Evolutionary conservation across 2,888 invertebrate genomes (phyloP), one percentile per base, ranked within the genome.

Genomic region (Agonum fuliginosum): DNA sequence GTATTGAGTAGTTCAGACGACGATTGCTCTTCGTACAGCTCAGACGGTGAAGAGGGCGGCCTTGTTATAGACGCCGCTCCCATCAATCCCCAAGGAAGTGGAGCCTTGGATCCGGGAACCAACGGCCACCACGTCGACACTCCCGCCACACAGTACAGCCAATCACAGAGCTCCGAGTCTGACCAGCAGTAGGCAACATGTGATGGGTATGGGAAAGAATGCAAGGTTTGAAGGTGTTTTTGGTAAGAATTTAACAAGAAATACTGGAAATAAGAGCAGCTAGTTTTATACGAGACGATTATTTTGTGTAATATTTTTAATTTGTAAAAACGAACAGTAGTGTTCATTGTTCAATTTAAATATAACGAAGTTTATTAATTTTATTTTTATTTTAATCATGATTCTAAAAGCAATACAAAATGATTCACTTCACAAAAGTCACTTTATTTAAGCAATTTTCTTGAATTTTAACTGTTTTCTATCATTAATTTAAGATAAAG

Each of bases 1-100:
- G 88, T 91, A 3, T 86, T 91, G 6, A 91, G 91, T 2, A 91
- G 91, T 79, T 91, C 91, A 1, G 91, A 91, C 69, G 91, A 91
- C 78, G 91, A 90, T 2, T 89, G 89, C 22, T 91, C 91, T 19
- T 90, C 88, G 0, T 90, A 90, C 43, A 89, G 88, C 43, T 91
- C 90, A 0, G 91, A 88, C 78, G 87, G 87, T 0, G 87, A 87
- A 27, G 91, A 91, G 75, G 88, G 88, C 6, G 88, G 89, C 48
- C 81, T 88, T n/a, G 86, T 87, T n/a, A 87, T 87, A 77, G 87
- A 87, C 74, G 17, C 51, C 24, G 67, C 8, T 8, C 27, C 24
- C 24, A 30, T 37, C 12, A 12, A 12, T 5, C 5, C 17, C 17
- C 27, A 10, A 12, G 65, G 43, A 80, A 14, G 81, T 78, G 24